phyloP scores from a whole-genome alignment of 2,888 invertebrate genomes.

The Pycnomerus fuliginosus region DNA sequence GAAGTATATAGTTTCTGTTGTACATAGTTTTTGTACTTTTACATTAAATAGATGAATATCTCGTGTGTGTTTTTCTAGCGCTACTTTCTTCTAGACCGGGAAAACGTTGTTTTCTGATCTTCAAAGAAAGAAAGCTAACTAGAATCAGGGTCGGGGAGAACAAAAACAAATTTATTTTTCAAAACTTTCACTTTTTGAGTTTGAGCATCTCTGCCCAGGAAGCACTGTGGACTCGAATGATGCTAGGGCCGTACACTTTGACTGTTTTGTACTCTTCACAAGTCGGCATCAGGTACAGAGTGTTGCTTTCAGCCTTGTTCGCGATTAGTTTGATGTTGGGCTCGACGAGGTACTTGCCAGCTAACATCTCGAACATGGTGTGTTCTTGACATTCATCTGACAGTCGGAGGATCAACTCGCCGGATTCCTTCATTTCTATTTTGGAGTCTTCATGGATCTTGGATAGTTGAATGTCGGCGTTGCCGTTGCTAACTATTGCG shows the following conservation, averaged over 20 bases:
- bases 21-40: no score
- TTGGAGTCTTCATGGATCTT: constrained; percentile 41
- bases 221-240: not conserved
- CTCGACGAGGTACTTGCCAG: not conserved
- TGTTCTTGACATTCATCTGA: constrained; percentile 39
- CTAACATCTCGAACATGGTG: constrained; percentile 25
- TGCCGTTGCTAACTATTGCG: constrained; percentile 39
- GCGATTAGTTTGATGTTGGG: not conserved
- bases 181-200: no score
- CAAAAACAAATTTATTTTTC: no score
- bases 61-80: no score
- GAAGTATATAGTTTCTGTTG: no score
- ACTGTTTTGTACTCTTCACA: not conserved
- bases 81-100: no score
- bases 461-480: constrained; percentile 44
- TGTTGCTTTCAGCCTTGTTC: not conserved
- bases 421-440: constrained; percentile 39
- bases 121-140: no score
- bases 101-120: no score
- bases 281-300: not conserved
- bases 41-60: no score
- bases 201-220: not conserved
- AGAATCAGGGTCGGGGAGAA: no score
- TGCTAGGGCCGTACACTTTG: not conserved
- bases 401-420: constrained; percentile 40